Evolutionary conservation across 2,113 vertebrate species (phyloP).

Genomic region (Calyptomena viridis): DNA sequence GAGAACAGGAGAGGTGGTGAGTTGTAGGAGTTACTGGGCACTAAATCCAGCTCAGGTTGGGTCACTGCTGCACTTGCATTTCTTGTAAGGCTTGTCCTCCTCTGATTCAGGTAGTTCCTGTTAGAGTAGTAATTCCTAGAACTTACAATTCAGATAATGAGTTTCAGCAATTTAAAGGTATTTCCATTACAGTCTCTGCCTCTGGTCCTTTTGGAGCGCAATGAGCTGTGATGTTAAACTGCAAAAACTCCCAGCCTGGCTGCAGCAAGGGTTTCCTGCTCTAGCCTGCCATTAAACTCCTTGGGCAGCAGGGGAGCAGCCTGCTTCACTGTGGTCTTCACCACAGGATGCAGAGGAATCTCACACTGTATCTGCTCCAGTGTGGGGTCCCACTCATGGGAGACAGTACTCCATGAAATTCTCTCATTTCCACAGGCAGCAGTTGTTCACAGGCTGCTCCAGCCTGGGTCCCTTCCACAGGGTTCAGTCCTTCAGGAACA

Average conservation of each 20-base stretch:
- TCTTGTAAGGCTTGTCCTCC: not conserved
- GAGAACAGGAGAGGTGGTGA: not conserved
- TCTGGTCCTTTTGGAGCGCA: not conserved
- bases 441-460: not conserved
- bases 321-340: not conserved
- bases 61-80: not conserved
- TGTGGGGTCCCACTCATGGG: not conserved
- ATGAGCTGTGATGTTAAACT: too few relatives aligned
- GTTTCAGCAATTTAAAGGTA: not conserved
- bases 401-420: not conserved
- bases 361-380: not conserved
- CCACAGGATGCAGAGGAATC: not conserved
- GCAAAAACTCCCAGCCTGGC: not conserved
- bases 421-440: not conserved
- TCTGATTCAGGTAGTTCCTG: not conserved
- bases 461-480: not conserved
- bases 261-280: not conserved
- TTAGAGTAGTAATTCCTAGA: not conserved
- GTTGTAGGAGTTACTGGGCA: not conserved
- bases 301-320: not conserved
- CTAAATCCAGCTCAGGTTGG: not conserved
- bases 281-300: not conserved
- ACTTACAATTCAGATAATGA: not conserved
- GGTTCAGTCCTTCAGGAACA: not conserved
- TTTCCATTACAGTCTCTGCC: not conserved